These are phyloP conservation scores for Chiridota heheva DNA, from an alignment of 35 echinoderm and acorn worm genomes.

Conservation along the genomic window DNA sequence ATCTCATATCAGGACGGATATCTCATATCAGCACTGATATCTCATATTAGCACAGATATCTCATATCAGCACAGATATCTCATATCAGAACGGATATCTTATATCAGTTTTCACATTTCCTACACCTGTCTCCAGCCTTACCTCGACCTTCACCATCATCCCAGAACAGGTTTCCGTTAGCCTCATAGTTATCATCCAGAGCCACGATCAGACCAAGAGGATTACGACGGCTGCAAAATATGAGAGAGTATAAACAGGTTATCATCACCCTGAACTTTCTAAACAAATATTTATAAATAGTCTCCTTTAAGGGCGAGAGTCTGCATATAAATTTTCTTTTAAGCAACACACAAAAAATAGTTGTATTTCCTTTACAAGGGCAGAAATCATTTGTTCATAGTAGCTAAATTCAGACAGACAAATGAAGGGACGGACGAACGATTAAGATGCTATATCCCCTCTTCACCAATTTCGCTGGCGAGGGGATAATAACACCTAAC, in stretches of 20 bases:
- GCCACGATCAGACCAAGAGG: conserved; percentile 83
- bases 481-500: neutral
- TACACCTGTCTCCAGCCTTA: neutral
- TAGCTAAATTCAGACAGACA: neutral
- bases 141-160: conserved; percentile 84
- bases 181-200: conserved; percentile 68
- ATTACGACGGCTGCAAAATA: conserved; percentile 43
- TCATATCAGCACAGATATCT: neutral
- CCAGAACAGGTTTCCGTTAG: conserved; percentile 77
- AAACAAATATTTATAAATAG: neutral
- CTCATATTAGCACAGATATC: neutral
- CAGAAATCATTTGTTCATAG: no score
- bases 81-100: neutral
- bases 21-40: neutral
- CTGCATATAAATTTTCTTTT: neutral
- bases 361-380: neutral
- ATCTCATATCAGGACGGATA: neutral
- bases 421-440: neutral
- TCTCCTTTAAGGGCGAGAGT: neutral
- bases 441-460: neutral
- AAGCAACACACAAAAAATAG: neutral
- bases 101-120: neutral
- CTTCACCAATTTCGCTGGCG: neutral
- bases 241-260: neutral
- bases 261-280: neutral